Evolutionary conservation across 2,797 vertebrate genomes (phyloP).

Genomic region (Smutsia temminckii): DNA sequence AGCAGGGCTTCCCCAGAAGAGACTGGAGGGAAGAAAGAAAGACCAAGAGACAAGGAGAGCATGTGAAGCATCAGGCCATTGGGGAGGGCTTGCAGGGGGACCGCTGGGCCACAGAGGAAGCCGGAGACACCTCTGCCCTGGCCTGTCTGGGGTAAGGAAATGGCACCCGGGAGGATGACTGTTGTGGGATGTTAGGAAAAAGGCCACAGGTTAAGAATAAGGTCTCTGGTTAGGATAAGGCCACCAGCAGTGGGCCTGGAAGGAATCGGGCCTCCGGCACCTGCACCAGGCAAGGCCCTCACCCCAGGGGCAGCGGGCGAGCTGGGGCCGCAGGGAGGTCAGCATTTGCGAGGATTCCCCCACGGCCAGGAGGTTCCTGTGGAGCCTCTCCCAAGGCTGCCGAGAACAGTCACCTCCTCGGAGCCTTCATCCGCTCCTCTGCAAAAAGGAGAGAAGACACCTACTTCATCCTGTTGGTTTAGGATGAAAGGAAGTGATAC

Average conservation of each 20-base stretch:
- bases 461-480: neutral
- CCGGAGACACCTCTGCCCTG: neutral
- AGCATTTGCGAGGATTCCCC: neutral
- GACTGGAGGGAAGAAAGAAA: neutral
- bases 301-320: too few relatives aligned
- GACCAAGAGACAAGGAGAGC: neutral
- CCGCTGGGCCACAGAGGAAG: conserved; percentile 4
- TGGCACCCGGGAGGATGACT: neutral
- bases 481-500: neutral
- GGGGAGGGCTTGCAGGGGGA: neutral
- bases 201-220: neutral
- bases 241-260: neutral
- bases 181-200: neutral
- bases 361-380: neutral
- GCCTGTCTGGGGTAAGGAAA: neutral
- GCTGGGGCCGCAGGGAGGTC: neutral
- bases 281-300: neutral
- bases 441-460: neutral
- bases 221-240: neutral
- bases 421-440: neutral
- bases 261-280: neutral
- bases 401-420: neutral
- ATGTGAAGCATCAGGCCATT: neutral
- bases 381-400: neutral
- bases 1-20: conserved; percentile 48